phyloP scores from a whole-genome alignment of 2,888 invertebrate species.

The Philereme transversata region DNA sequence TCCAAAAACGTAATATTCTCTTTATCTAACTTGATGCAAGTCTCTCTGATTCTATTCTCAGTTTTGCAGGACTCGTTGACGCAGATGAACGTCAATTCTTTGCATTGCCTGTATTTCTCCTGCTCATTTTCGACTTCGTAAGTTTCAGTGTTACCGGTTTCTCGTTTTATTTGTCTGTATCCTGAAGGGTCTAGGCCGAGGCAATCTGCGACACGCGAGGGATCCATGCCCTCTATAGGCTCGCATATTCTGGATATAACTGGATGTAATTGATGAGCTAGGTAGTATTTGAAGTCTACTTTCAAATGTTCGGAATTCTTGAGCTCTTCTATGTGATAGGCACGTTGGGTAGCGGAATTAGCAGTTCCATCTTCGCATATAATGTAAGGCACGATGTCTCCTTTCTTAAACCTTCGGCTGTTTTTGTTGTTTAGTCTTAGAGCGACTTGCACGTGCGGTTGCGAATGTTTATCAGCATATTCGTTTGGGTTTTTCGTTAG shows the following conservation, averaged over 20 bases:
- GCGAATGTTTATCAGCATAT: conserved; percentile 92
- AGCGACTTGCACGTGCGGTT: conserved; percentile 95
- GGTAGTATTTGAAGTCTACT: conserved; percentile 95
- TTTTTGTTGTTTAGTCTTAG: conserved; percentile 91
- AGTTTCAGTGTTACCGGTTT: conserved; percentile 69
- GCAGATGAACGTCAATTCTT: conserved; percentile 87
- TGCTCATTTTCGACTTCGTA: conserved; percentile 78
- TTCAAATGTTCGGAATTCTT: conserved; percentile 87
- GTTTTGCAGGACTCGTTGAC: conserved; percentile 82
- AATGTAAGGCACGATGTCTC: conserved; percentile 97
- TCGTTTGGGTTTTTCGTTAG: conserved; percentile 97
- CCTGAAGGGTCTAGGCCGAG: conserved; percentile 89
- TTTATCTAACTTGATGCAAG: conserved; percentile 70
- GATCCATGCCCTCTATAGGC: conserved; percentile 97
- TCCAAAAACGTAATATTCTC: conserved; percentile 84
- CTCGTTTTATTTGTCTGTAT: conserved; percentile 76
- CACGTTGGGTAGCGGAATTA: conserved; percentile 93
- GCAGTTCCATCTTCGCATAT: conserved; percentile 96
- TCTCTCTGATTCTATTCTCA: conserved; percentile 80
- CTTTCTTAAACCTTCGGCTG: conserved; percentile 93
- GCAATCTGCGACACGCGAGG: conserved; percentile 94
- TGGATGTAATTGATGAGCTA: conserved; percentile 97
- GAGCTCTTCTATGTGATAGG: conserved; percentile 96
- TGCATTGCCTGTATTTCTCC: conserved; percentile 83
- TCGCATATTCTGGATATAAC: conserved; percentile 97